A percentile compares a stretch with the other conserved stretches of the same genome.
phyloP scores from a whole-genome alignment of 2,113 vertebrate species.

The Mustelus asterias region DNA sequence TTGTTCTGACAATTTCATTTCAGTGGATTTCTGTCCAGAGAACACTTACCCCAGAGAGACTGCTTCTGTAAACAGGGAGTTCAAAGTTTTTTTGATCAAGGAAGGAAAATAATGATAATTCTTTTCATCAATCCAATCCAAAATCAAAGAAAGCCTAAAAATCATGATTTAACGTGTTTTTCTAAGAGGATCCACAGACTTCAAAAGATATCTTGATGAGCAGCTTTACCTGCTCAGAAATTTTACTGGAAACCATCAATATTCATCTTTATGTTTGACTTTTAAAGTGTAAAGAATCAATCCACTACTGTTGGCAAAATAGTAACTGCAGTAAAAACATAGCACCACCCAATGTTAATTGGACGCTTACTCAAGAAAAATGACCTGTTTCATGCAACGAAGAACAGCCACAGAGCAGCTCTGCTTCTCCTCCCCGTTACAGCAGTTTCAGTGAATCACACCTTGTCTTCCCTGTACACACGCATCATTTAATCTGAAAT shows the following conservation, averaged over 20 bases:
- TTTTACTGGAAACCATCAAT: not conserved
- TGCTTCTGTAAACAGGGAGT: not conserved
- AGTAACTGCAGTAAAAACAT: slow-evolving; percentile 47
- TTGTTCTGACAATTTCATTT: not conserved
- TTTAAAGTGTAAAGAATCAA: slow-evolving; percentile 38
- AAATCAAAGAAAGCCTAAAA: not conserved
- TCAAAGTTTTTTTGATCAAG: not conserved
- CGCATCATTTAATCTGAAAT: not conserved
- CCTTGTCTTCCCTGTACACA: not conserved
- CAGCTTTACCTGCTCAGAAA: not conserved
- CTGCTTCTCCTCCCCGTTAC: not conserved
- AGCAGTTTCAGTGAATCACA: not conserved
- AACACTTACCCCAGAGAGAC: not conserved
- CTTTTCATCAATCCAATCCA: not conserved
- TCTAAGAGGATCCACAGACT: not conserved
- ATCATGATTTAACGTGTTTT: not conserved
- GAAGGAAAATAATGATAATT: not conserved
- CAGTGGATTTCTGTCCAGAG: not conserved
- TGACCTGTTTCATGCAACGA: not conserved
- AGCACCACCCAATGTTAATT: slow-evolving; percentile 45
- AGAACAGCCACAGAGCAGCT: not conserved
- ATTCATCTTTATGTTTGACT: not conserved
- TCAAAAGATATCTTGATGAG: not conserved
- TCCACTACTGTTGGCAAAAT: slow-evolving; percentile 45
- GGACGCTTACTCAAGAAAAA: slow-evolving; percentile 42